A percentile compares a stretch with the other conserved stretches of the same genome.
These are phyloP conservation scores for Corticium candelabrum DNA, from an alignment of 37 sponge, comb jelly and placozoan species.

Conservation along the genomic window DNA sequence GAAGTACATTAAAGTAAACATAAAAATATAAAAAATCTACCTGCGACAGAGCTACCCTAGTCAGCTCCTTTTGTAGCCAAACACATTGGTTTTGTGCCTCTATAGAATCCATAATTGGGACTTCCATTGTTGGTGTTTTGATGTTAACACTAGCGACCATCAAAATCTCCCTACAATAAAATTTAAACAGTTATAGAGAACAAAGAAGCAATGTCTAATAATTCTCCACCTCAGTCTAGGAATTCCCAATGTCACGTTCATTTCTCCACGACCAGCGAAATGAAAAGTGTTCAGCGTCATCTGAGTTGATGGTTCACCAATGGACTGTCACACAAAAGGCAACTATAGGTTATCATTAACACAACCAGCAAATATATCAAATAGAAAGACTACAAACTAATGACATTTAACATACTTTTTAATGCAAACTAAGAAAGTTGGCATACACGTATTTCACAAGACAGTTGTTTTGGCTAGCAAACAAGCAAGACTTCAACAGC, in stretches of 20 bases:
- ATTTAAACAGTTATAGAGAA: neutral
- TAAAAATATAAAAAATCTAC: constrained; percentile 16
- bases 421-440: no score
- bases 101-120: constrained; percentile 36
- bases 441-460: no score
- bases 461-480: no score
- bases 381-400: no score
- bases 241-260: constrained; percentile 97
- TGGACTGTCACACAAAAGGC: constrained; percentile 29
- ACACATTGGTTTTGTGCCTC: constrained; percentile 18
- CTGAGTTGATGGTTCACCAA: constrained; percentile 98
- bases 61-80: constrained; percentile 52
- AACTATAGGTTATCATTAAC: neutral
- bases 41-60: constrained; percentile 51
- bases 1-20: neutral
- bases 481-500: no score
- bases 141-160: constrained; percentile 85
- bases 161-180: constrained; percentile 68
- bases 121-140: constrained; percentile 87
- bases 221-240: constrained; percentile 65
- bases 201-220: neutral
- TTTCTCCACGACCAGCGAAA: constrained; percentile 96
- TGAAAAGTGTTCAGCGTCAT: constrained; percentile 99
- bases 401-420: no score
- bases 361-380: neutral